Conservation (phyloP, 2,888 invertebrate genomes). For the Drosophila mettleri region DNA sequence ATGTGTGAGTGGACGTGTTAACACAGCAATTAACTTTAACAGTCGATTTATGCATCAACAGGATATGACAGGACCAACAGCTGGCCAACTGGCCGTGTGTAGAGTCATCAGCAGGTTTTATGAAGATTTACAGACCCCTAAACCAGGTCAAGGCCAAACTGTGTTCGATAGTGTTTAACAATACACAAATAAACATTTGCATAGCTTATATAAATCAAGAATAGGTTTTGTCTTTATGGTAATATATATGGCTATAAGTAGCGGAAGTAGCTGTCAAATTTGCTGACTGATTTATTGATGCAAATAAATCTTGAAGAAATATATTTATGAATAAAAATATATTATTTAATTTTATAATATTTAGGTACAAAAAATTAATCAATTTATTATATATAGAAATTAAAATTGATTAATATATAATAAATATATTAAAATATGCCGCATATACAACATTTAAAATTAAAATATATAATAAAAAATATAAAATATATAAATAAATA, state of each 20-base stretch:
- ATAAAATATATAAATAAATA: neutral
- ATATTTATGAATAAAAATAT: neutral
- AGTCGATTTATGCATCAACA: slow-evolving; percentile 70
- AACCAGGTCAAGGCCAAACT: slow-evolving; percentile 26
- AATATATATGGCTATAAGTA: neutral
- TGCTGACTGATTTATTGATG: neutral
- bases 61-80: slow-evolving; percentile 48
- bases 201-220: slow-evolving; percentile 7
- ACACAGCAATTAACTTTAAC: slow-evolving; percentile 76
- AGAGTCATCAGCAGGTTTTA: slow-evolving; percentile 41
- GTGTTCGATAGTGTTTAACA: slow-evolving; percentile 6
- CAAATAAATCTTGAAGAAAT: neutral
- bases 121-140: slow-evolving; percentile 21
- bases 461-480: neutral
- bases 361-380: no score
- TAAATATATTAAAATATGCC: neutral
- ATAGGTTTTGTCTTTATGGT: neutral
- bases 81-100: slow-evolving; percentile 23
- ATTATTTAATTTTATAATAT: no score
- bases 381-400: neutral
- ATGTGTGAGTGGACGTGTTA: slow-evolving; percentile 65
- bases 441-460: neutral
- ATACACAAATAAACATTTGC: slow-evolving; percentile 25
- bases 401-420: neutral
- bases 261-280: neutral